Percentiles rank a stretch among this genome's conserved stretches.
These are phyloP conservation scores for Pherbina coryleti DNA, from an alignment of 2,888 invertebrate genomes.

Conservation along the genomic window DNA sequence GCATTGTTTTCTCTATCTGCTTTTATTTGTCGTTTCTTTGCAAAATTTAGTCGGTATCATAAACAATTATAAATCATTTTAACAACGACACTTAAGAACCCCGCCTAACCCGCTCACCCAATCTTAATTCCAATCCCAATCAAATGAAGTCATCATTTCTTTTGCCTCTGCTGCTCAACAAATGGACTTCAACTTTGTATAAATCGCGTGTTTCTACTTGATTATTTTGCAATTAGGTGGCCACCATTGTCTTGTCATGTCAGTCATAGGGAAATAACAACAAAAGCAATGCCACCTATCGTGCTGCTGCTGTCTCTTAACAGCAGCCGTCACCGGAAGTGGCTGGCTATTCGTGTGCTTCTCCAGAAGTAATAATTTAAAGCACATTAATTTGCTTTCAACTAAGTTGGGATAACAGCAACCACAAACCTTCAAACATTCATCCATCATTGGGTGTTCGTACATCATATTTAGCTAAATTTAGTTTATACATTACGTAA, in stretches of 20 bases:
- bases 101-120: not conserved
- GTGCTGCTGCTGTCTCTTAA: not conserved
- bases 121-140: not conserved
- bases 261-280: not conserved
- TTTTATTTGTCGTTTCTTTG: not conserved
- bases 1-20: not conserved
- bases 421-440: not conserved
- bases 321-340: not conserved
- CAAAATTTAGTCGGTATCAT: not conserved
- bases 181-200: not conserved
- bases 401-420: not conserved
- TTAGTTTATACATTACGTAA: not conserved
- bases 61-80: conserved; percentile 12
- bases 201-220: not conserved
- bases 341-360: not conserved
- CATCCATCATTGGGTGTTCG: not conserved
- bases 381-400: not conserved
- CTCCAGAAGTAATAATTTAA: not conserved
- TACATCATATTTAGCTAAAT: not conserved
- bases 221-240: conserved; percentile 20
- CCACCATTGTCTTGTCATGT: not conserved
- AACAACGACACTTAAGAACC: not conserved
- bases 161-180: not conserved
- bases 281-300: not conserved
- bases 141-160: not conserved